Evolutionary conservation across 2,113 vertebrate genomes (phyloP).

Genomic region (Xyliphius kryptos): DNA sequence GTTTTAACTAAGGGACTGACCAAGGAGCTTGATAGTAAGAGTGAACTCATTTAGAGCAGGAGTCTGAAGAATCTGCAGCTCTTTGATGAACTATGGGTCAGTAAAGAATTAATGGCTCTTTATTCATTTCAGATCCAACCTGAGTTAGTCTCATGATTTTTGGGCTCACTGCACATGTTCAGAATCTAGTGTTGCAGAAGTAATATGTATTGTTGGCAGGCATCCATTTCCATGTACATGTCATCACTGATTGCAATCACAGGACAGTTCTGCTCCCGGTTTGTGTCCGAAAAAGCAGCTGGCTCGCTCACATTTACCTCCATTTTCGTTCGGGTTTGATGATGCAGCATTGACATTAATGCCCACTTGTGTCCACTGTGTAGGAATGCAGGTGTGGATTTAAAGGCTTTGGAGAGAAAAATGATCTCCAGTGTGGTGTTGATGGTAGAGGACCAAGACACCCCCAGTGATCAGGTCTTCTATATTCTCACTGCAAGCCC

Average conservation of each 20-base stretch:
- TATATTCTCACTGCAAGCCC: constrained; percentile 49
- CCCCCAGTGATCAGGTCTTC: constrained; percentile 40
- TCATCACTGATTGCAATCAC: constrained; percentile 50
- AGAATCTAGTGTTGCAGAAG: too few species aligned
- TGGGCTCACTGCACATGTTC: constrained; percentile 27
- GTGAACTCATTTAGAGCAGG: too few species aligned
- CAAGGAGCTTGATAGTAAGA: neutral
- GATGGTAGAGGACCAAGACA: constrained; percentile 58
- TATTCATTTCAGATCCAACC: too few species aligned
- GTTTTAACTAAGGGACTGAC: constrained; percentile 29
- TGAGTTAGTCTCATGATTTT: constrained; percentile 8
- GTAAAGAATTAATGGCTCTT: too few species aligned
- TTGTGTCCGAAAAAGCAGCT: constrained; percentile 52
- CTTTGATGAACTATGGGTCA: too few species aligned
- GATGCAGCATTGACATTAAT: too few species aligned
- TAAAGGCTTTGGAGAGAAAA: constrained; percentile 52
- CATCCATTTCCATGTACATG: constrained; percentile 36
- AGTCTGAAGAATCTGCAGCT: too few species aligned
- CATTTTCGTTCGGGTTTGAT: constrained; percentile 34
- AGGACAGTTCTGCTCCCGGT: constrained; percentile 45
- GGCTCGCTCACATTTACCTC: constrained; percentile 19
- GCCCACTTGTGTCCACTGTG: neutral
- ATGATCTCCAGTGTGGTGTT: constrained; percentile 61
- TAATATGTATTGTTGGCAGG: too few species aligned
- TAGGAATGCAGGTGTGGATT: constrained; percentile 58